Conservation (phyloP, 2,113 vertebrate species). For the Crotalus tigris region DNA sequence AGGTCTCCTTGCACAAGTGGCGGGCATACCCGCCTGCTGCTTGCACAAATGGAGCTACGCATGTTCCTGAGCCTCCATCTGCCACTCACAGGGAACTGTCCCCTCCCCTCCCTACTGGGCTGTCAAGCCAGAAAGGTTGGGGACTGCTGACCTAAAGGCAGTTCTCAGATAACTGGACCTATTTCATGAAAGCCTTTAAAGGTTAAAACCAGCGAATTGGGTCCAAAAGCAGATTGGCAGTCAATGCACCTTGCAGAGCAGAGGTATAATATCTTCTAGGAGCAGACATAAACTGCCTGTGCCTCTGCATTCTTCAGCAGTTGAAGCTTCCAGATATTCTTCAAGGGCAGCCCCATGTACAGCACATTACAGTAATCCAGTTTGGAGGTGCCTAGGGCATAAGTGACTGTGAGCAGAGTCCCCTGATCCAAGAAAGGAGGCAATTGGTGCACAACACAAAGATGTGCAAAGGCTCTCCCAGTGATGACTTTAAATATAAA, state of each 20-base stretch:
- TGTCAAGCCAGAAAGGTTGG: neutral
- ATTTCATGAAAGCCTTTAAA: neutral
- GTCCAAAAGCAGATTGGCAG: neutral
- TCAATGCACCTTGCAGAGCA: neutral
- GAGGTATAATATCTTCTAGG: neutral
- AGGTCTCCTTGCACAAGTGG: too few relatives aligned
- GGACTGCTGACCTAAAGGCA: neutral
- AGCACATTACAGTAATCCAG: neutral
- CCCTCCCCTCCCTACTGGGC: too few relatives aligned
- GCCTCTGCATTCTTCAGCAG: neutral
- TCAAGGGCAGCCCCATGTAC: neutral
- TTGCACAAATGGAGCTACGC: neutral
- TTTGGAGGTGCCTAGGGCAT: neutral
- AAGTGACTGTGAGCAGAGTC: neutral
- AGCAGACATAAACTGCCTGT: neutral
- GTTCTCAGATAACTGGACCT: neutral
- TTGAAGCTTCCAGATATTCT: neutral
- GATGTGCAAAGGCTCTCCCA: neutral
- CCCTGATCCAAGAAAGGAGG: neutral
- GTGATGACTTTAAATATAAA: too few relatives aligned
- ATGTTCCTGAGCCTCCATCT: neutral
- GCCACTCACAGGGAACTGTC: neutral
- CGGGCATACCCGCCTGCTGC: neutral
- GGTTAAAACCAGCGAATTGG: neutral
- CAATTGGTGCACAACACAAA: neutral